phyloP scores from a whole-genome alignment of 2,113 vertebrate species.

The Elaphurus davidianus region DNA sequence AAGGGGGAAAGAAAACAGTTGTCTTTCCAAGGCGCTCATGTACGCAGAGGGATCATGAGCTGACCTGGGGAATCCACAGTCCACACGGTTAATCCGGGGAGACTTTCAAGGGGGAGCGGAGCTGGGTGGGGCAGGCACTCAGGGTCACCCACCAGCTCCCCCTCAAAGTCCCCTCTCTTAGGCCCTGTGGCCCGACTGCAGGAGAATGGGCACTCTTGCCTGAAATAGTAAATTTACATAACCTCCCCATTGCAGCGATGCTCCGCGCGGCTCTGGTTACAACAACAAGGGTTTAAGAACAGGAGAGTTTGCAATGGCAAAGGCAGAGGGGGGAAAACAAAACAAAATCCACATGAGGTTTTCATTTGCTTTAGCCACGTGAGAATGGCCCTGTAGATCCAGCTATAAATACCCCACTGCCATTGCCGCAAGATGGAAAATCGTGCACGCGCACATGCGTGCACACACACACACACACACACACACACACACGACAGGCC shows the following conservation, averaged over 20 bases:
- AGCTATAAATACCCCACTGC: conserved; percentile 72
- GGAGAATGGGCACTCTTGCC: conserved; percentile 19
- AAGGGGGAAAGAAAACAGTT: background rate
- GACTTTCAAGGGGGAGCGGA: background rate
- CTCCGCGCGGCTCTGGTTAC: conserved; percentile 49
- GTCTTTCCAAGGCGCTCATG: conserved; percentile 8
- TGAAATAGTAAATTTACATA: conserved; percentile 57
- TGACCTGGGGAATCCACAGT: background rate
- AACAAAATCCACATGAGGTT: conserved; percentile 71
- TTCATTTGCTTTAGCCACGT: conserved; percentile 69
- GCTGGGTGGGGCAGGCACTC: background rate
- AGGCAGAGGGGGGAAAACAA: conserved; percentile 54
- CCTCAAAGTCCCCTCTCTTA: background rate
- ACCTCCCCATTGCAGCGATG: background rate
- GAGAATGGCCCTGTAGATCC: conserved; percentile 60
- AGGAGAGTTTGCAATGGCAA: background rate
- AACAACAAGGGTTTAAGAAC: conserved; percentile 47
- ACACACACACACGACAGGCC: background rate
- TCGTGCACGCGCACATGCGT: background rate
- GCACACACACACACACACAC: background rate
- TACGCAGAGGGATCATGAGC: background rate
- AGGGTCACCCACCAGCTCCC: background rate
- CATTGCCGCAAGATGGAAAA: conserved; percentile 52
- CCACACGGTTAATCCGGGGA: background rate
- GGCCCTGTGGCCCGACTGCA: background rate